Percentiles rank a stretch among this genome's conserved stretches.
Evolutionary conservation across 2,888 invertebrate species (phyloP).

Genomic region (Phortica magna): DNA sequence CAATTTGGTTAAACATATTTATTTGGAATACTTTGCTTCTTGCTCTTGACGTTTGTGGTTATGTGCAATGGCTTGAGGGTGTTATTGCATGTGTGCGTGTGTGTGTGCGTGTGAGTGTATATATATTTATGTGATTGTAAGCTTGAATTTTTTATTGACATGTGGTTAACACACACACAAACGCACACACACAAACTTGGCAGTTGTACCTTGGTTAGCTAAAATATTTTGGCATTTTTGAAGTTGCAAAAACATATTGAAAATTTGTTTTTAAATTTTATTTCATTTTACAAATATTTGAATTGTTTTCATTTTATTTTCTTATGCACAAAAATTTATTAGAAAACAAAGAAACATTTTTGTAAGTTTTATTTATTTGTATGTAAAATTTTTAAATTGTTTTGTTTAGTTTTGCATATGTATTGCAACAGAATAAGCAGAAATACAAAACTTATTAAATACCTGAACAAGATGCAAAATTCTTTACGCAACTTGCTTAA

Average conservation of each 20-base stretch:
- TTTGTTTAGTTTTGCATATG: too few relatives aligned
- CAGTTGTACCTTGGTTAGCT: neutral
- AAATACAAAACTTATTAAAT: too few relatives aligned
- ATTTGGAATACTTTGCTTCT: slow-evolving; percentile 56
- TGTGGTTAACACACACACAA: slow-evolving; percentile 21
- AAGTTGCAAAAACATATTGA: slow-evolving; percentile 4
- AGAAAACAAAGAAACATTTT: neutral
- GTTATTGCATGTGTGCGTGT: neutral
- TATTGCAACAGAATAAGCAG: too few relatives aligned
- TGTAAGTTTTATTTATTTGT: neutral
- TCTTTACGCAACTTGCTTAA: too few relatives aligned
- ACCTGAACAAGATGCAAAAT: too few relatives aligned
- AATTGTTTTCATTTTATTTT: too few relatives aligned
- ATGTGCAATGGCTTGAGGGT: neutral
- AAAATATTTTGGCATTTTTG: slow-evolving; percentile 3
- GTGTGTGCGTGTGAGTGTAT: slow-evolving; percentile 25
- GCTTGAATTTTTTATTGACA: slow-evolving; percentile 25
- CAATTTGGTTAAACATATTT: slow-evolving; percentile 71
- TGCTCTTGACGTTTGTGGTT: slow-evolving; percentile 40
- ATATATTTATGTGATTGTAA: neutral
- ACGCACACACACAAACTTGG: neutral
- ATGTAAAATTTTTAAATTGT: too few relatives aligned
- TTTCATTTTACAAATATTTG: too few relatives aligned
- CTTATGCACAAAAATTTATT: too few relatives aligned
- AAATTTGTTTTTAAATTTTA: slow-evolving; percentile 26